phyloP scores from a whole-genome alignment of 2,888 invertebrate genomes.

The Crioceris asparagi region DNA sequence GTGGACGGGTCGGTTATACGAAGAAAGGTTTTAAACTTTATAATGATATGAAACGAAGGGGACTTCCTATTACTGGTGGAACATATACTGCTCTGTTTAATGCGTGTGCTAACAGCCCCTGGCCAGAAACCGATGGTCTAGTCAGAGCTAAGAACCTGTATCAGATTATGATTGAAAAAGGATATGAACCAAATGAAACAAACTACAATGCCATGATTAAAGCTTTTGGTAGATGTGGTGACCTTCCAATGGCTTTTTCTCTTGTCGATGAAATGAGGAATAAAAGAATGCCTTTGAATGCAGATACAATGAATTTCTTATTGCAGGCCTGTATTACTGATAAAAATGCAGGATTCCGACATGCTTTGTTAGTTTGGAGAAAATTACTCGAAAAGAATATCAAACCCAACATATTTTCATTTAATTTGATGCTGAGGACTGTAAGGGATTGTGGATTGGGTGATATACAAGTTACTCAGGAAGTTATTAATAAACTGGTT shows the following conservation, averaged over 20 bases:
- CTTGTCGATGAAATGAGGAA: constrained; percentile 76
- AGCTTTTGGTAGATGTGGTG: constrained; percentile 77
- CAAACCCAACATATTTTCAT: constrained; percentile 60
- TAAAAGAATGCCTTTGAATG: constrained; percentile 47
- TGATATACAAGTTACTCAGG: constrained; percentile 45
- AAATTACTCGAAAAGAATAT: constrained; percentile 59
- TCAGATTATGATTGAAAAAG: constrained; percentile 57
- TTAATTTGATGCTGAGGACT: constrained; percentile 70
- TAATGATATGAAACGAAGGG: constrained; percentile 70
- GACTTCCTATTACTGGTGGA: constrained; percentile 54
- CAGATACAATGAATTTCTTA: constrained; percentile 66
- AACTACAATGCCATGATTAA: constrained; percentile 87
- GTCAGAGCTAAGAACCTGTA: constrained; percentile 55
- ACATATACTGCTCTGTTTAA: constrained; percentile 82
- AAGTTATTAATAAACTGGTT: constrained; percentile 30
- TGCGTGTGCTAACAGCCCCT: constrained; percentile 74
- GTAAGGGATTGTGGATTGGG: constrained; percentile 76
- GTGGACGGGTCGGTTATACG: constrained; percentile 73
- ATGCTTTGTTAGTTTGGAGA: constrained; percentile 78
- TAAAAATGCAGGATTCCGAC: constrained; percentile 66
- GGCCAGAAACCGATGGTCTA: constrained; percentile 52
- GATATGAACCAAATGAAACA: constrained; percentile 56
- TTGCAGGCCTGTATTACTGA: constrained; percentile 77
- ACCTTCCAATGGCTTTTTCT: constrained; percentile 64
- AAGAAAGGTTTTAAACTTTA: constrained; percentile 77